A percentile compares a stretch with the other conserved stretches of the same genome.
phyloP scores from a whole-genome alignment of 2,113 vertebrate species.

The Aldabrachelys gigantea region DNA sequence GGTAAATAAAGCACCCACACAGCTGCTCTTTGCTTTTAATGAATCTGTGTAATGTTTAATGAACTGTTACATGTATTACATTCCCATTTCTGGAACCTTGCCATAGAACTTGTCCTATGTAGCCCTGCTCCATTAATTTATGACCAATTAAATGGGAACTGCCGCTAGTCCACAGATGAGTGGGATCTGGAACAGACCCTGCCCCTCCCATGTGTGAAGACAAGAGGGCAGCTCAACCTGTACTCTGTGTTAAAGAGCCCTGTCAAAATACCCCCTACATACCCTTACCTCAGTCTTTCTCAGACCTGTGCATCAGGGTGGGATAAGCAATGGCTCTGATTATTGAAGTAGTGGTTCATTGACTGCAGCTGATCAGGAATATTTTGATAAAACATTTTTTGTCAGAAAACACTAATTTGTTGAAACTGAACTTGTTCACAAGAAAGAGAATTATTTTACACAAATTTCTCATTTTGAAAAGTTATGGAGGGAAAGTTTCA shows the following conservation, averaged over 20 bases:
- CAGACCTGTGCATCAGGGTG: fast-evolving
- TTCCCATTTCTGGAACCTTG: slow-evolving; percentile 8
- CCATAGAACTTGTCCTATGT: neutral
- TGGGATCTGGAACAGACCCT: neutral
- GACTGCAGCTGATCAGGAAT: neutral
- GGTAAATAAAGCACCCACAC: neutral
- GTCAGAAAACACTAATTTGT: neutral
- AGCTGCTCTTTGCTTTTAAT: neutral
- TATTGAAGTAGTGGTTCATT: neutral
- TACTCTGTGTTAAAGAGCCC: neutral
- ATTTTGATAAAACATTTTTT: neutral
- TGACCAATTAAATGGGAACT: neutral
- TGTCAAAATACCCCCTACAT: neutral
- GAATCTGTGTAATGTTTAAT: neutral
- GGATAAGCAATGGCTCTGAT: neutral
- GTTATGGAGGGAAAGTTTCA: neutral
- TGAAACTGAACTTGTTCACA: neutral
- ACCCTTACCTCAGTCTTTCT: neutral
- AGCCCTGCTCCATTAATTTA: neutral
- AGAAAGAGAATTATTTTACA: neutral
- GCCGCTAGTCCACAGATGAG: neutral
- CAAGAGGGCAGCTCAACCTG: neutral
- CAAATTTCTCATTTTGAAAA: neutral
- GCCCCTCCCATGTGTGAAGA: neutral
- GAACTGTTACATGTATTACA: neutral